These are phyloP conservation scores for Gastrophryne carolinensis DNA, from an alignment of 2,797 vertebrate species.

Conservation along the genomic window DNA sequence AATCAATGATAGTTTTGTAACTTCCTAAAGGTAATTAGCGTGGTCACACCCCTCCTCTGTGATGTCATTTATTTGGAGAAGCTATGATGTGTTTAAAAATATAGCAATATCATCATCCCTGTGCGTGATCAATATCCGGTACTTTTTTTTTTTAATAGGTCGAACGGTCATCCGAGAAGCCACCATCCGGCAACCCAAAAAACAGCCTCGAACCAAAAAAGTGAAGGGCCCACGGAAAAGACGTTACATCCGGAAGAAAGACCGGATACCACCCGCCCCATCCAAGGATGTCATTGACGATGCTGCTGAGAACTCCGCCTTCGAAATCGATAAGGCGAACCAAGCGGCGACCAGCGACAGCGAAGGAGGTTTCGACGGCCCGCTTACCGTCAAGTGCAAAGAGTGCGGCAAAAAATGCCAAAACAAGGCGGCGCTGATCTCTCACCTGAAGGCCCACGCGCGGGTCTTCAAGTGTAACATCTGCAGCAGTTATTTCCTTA, in stretches of 20 bases:
- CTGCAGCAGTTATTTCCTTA: neutral
- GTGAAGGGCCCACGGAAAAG: neutral
- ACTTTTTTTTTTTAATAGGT: neutral
- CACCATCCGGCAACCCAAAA: neutral
- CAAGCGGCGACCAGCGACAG: neutral
- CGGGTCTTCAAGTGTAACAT: conserved; percentile 6
- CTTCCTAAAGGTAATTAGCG: too few relatives aligned
- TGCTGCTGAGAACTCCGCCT: neutral
- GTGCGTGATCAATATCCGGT: too few relatives aligned
- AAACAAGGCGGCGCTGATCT: neutral
- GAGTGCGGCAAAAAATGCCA: conserved; percentile 16
- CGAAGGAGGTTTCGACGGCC: neutral
- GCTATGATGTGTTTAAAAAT: too few relatives aligned
- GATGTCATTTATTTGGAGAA: too few relatives aligned
- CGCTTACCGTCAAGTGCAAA: neutral
- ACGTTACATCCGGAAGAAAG: neutral
- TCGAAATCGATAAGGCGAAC: too few relatives aligned
- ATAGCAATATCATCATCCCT: too few relatives aligned
- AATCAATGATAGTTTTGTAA: too few relatives aligned
- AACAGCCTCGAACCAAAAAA: neutral
- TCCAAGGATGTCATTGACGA: neutral
- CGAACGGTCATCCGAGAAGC: neutral
- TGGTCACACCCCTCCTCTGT: too few relatives aligned
- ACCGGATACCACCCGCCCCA: neutral
- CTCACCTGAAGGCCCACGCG: conserved; percentile 5